phyloP scores from a whole-genome alignment of 2,113 vertebrate genomes.

The Astur gentilis region DNA sequence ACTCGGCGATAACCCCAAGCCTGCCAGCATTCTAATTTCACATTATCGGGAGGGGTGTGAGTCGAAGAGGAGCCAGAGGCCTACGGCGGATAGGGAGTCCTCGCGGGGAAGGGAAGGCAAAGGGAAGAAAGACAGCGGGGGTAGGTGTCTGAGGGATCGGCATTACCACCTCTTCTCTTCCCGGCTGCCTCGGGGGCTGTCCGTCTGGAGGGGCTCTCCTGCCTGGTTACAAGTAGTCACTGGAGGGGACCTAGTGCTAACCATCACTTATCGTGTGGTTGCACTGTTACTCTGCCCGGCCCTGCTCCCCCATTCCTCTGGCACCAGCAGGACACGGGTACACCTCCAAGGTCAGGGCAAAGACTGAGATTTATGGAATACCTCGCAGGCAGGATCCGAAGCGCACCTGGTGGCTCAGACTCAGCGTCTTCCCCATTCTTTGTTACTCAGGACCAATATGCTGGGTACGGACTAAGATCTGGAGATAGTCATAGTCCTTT shows the following conservation, averaged over 20 bases:
- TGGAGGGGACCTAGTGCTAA: neutral
- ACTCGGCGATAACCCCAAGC: neutral
- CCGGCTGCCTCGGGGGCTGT: neutral
- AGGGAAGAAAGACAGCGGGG: neutral
- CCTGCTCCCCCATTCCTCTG: neutral
- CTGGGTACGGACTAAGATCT: neutral
- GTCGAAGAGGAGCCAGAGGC: neutral
- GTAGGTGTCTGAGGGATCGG: neutral
- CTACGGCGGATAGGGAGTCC: accelerated
- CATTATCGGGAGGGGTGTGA: neutral
- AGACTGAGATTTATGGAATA: neutral
- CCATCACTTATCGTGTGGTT: neutral
- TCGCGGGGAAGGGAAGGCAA: neutral
- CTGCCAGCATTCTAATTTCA: neutral
- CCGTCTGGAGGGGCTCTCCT: neutral
- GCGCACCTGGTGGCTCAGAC: neutral
- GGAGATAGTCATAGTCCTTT: neutral
- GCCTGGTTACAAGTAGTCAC: neutral
- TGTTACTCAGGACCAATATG: neutral
- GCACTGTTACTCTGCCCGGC: neutral
- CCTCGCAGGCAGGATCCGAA: neutral
- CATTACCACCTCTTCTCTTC: neutral
- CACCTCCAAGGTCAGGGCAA: neutral
- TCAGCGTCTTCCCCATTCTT: neutral
- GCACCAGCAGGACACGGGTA: neutral